A percentile compares a stretch with the other conserved stretches of the same genome.
phyloP scores from a whole-genome alignment of 1,140 invertebrate genomes.

The Wasmannia auropunctata region DNA sequence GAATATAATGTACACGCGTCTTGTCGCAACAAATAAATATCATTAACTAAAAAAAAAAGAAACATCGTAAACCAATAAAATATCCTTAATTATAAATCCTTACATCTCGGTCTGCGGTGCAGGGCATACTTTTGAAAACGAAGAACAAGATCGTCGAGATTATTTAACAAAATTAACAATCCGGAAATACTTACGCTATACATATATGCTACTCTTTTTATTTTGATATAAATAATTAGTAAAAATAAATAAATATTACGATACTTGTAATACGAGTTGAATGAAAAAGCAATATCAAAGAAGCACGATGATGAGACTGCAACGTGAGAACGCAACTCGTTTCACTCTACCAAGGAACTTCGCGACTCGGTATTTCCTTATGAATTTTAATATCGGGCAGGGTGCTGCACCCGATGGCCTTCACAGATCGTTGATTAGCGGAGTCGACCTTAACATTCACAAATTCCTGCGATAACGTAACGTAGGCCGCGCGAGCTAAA shows the following conservation, averaged over 20 bases:
- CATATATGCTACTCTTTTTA: background rate
- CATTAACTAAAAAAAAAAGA: conserved; percentile 71
- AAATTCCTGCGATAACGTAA: conserved; percentile 51
- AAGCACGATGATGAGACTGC: background rate
- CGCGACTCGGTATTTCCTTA: background rate
- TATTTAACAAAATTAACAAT: background rate
- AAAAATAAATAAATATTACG: background rate
- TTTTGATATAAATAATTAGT: background rate
- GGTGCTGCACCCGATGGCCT: background rate
- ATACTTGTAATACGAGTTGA: background rate
- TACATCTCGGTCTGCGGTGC: too few relatives aligned
- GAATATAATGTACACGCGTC: conserved; percentile 77
- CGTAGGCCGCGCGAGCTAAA: conserved; percentile 58
- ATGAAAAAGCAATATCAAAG: background rate
- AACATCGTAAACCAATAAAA: conserved; percentile 68
- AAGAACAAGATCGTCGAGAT: too few relatives aligned
- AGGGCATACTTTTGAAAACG: background rate
- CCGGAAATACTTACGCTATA: background rate
- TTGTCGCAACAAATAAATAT: conserved; percentile 74
- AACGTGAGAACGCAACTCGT: background rate
- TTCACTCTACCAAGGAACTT: background rate
- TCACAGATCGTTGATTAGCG: background rate
- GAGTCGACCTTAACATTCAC: conserved; percentile 33
- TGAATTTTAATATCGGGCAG: background rate
- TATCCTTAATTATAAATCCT: conserved; percentile 67